Conservation (phyloP, 2,888 invertebrate genomes). For the Sinohyriopsis cumingii region DNA sequence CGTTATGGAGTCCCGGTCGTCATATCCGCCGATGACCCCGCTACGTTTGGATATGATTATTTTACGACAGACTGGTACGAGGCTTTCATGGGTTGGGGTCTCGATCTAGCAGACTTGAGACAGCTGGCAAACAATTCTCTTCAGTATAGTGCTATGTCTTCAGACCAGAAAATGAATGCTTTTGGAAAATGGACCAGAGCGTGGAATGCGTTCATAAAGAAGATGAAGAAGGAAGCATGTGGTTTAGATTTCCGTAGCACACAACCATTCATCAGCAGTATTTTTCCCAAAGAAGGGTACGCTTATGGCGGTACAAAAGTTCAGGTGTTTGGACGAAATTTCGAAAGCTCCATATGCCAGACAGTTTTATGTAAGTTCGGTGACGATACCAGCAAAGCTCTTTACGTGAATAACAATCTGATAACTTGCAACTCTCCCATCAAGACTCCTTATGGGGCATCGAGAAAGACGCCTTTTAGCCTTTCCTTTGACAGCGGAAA, state of each 20-base stretch:
- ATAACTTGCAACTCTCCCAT: constrained; percentile 20
- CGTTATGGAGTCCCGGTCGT: too few species aligned
- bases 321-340: constrained; percentile 30
- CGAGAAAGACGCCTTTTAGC: constrained; percentile 2
- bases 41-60: constrained; percentile 31
- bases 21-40: constrained; percentile 32
- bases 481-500: constrained; percentile 22
- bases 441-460: neutral
- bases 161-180: constrained; percentile 16
- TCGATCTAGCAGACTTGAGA: constrained; percentile 26
- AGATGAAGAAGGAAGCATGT: constrained; percentile 25
- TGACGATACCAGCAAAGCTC: constrained; percentile 7
- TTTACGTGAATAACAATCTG: constrained; percentile 17
- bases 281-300: constrained; percentile 22
- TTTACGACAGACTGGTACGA: constrained; percentile 41
- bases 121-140: constrained; percentile 28
- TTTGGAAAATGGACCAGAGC: constrained; percentile 19
- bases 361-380: constrained; percentile 27
- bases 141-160: constrained; percentile 22
- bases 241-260: neutral
- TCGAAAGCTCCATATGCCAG: constrained; percentile 22
- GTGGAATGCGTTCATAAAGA: constrained; percentile 19
- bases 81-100: constrained; percentile 33
- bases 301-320: constrained; percentile 14
- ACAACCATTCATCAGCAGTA: constrained; percentile 5